Evolutionary conservation across 2,797 vertebrate genomes (phyloP).

Genomic region (Lophius americanus): DNA sequence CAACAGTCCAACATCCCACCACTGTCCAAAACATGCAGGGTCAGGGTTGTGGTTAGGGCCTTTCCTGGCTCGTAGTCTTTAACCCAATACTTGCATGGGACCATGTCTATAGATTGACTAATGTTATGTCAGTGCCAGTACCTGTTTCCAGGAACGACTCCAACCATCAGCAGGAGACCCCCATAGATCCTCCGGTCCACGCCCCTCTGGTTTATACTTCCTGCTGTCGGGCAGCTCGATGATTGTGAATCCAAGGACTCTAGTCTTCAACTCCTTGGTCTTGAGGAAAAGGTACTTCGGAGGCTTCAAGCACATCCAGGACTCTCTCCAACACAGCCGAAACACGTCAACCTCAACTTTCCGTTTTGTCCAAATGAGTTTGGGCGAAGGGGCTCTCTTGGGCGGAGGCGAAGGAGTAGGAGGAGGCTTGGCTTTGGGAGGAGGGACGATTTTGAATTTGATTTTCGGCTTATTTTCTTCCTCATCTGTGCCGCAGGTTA

Average conservation of each 20-base stretch:
- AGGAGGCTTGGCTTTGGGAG: constrained; percentile 50
- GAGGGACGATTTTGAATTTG: constrained; percentile 68
- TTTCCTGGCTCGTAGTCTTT: too few relatives aligned
- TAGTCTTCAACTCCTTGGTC: constrained; percentile 35
- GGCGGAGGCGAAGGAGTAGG: constrained; percentile 36
- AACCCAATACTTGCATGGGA: background rate
- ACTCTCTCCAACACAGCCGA: constrained; percentile 65
- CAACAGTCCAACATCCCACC: too few relatives aligned
- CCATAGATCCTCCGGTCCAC: background rate
- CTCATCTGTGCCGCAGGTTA: constrained; percentile 5
- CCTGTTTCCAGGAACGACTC: constrained; percentile 71
- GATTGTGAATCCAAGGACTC: constrained; percentile 24
- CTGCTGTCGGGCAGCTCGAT: constrained; percentile 28
- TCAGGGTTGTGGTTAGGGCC: too few relatives aligned
- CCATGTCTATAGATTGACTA: background rate
- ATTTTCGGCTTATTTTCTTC: constrained; percentile 57
- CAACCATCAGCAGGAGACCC: constrained; percentile 31
- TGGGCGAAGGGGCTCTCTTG: constrained; percentile 22
- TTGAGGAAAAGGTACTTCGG: constrained; percentile 64
- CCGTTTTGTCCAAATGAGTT: constrained; percentile 34
- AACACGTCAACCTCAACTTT: constrained; percentile 73
- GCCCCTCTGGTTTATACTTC: constrained; percentile 31
- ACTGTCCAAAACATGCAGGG: too few relatives aligned
- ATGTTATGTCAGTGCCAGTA: constrained; percentile 21
- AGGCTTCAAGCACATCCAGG: constrained; percentile 75